Conservation (phyloP, 2,113 vertebrate species). For the Eclectus roratus region DNA sequence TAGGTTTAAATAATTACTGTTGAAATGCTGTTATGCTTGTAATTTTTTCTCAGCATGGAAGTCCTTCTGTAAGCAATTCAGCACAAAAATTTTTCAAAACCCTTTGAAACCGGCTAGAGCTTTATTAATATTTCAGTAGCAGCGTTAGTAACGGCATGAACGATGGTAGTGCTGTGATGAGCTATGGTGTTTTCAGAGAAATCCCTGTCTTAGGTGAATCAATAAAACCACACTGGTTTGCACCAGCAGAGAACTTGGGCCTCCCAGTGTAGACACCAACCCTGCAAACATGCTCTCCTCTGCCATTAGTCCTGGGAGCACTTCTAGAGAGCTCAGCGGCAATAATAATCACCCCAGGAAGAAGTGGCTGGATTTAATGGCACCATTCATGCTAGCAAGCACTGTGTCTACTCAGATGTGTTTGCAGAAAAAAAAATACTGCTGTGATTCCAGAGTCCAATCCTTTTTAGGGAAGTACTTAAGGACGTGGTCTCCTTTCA, state of each 20-base stretch:
- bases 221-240: not conserved
- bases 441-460: not conserved
- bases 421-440: not conserved
- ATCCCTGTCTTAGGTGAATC: not conserved
- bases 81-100: no score
- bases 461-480: not conserved
- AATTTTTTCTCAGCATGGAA: constrained; percentile 62
- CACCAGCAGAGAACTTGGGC: not conserved
- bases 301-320: not conserved
- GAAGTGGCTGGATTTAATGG: not conserved
- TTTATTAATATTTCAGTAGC: constrained; percentile 58
- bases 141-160: not conserved
- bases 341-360: not conserved
- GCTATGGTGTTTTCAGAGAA: constrained; percentile 11
- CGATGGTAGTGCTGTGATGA: not conserved
- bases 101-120: not conserved
- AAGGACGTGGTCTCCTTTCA: not conserved
- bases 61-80: constrained; percentile 37
- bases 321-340: not conserved
- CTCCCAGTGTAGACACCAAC: not conserved
- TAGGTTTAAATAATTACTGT: constrained; percentile 44
- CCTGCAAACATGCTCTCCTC: not conserved
- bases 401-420: not conserved
- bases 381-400: not conserved
- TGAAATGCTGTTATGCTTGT: constrained; percentile 39